Evolutionary conservation across 2,113 vertebrate genomes (phyloP).

Genomic region (Brachypteracias leptosomus): DNA sequence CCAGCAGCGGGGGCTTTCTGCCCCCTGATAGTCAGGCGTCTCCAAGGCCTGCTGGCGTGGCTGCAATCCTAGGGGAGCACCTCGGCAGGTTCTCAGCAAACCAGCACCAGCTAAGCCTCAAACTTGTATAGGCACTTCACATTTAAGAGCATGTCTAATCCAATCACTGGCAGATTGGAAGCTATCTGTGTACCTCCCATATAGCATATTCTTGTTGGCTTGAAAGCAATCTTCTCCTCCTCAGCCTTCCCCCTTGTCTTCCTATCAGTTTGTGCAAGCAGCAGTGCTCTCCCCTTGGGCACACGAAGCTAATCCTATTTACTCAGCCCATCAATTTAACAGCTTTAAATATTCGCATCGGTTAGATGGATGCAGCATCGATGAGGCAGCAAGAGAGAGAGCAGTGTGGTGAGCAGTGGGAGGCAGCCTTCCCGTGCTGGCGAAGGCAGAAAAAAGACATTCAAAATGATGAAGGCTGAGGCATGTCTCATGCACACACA

Average conservation of each 20-base stretch:
- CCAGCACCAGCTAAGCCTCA: slow-evolving; percentile 64
- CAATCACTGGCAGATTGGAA: slow-evolving; percentile 77
- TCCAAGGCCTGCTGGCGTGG: slow-evolving; percentile 64
- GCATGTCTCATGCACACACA: background rate
- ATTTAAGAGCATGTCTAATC: slow-evolving; percentile 84
- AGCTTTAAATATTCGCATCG: slow-evolving; percentile 85
- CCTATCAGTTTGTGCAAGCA: slow-evolving; percentile 70
- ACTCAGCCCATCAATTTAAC: slow-evolving; percentile 78
- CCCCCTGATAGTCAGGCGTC: slow-evolving; percentile 52
- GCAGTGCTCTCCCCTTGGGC: slow-evolving; percentile 61
- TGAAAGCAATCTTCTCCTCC: slow-evolving; percentile 62
- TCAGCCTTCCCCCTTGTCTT: slow-evolving; percentile 64
- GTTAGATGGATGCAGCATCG: slow-evolving; percentile 44
- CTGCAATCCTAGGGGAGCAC: slow-evolving; percentile 57
- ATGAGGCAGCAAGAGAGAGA: background rate
- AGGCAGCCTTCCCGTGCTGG: slow-evolving; percentile 36
- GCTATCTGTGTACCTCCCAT: slow-evolving; percentile 79
- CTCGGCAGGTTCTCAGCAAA: slow-evolving; percentile 70
- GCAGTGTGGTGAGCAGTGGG: background rate
- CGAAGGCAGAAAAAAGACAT: slow-evolving; percentile 19
- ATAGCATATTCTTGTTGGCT: slow-evolving; percentile 72
- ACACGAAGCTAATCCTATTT: slow-evolving; percentile 80
- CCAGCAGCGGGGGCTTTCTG: slow-evolving; percentile 46
- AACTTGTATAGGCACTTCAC: slow-evolving; percentile 72
- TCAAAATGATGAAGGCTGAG: background rate